phyloP scores from a whole-genome alignment of 1,140 invertebrate species.

The Mercenaria mercenaria region DNA sequence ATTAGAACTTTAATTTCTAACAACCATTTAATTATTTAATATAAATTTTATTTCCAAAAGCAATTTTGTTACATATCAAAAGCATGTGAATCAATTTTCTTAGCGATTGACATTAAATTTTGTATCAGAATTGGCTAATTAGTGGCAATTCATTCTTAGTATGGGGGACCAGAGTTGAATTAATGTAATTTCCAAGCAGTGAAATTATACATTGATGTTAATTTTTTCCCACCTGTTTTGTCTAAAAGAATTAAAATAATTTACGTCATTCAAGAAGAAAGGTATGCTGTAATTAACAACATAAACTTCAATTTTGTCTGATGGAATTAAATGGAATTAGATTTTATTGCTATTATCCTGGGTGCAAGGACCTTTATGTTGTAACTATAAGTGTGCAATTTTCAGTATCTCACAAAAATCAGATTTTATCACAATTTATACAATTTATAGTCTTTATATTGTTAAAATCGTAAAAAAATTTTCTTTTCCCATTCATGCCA shows the following conservation, averaged over 20 bases:
- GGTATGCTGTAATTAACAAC: neutral
- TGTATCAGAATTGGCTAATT: neutral
- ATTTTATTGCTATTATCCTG: conserved; percentile 33
- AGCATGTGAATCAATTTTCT: neutral
- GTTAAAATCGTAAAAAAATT: neutral
- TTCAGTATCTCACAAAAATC: conserved; percentile 43
- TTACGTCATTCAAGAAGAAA: neutral
- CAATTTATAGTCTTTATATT: conserved; percentile 31
- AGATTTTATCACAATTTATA: neutral
- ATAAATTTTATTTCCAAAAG: too few species aligned
- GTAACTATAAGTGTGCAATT: conserved; percentile 16
- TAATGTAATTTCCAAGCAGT: neutral
- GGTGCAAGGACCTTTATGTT: conserved; percentile 22
- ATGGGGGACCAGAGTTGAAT: neutral
- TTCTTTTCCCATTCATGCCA: neutral
- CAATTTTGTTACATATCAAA: neutral
- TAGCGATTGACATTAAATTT: neutral
- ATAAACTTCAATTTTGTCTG: neutral
- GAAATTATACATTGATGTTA: neutral
- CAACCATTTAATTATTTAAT: too few species aligned
- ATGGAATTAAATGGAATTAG: neutral
- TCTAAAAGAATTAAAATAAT: conserved; percentile 1
- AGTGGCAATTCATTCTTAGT: neutral
- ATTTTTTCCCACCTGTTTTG: neutral
- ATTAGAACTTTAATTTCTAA: too few species aligned